These are phyloP conservation scores for Spinus olivaceus DNA, from an alignment of 2,797 vertebrate genomes.

Conservation along the genomic window DNA sequence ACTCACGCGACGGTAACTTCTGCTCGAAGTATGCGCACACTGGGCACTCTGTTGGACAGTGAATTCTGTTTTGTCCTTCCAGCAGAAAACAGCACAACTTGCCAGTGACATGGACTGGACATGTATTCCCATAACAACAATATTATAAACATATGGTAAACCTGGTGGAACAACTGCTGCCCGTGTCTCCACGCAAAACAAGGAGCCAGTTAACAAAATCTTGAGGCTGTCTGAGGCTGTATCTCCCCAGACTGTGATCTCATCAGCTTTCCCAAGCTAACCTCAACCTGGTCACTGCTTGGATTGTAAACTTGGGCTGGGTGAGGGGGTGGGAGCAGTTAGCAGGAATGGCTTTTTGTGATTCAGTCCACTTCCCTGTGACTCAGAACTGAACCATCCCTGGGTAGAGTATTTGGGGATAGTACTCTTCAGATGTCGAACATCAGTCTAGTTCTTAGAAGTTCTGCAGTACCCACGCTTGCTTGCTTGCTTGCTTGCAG, in stretches of 20 bases:
- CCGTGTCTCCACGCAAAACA: neutral
- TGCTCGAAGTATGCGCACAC: neutral
- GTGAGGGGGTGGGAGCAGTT: neutral
- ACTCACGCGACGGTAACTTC: neutral
- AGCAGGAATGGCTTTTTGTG: slow-evolving; percentile 20
- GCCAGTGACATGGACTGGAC: slow-evolving; percentile 34
- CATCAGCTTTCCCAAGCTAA: slow-evolving; percentile 57
- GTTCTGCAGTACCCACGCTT: neutral
- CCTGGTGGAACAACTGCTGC: neutral
- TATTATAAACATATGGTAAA: slow-evolving; percentile 47
- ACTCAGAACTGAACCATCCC: slow-evolving; percentile 37
- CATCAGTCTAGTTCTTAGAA: slow-evolving; percentile 1
- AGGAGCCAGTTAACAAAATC: slow-evolving; percentile 10
- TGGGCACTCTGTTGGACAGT: neutral
- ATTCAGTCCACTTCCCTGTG: slow-evolving; percentile 29
- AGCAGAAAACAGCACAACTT: slow-evolving; percentile 14
- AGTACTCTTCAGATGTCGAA: neutral
- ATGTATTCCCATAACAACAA: slow-evolving; percentile 31
- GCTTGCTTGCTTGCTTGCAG: neutral
- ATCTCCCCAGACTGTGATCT: slow-evolving; percentile 55
- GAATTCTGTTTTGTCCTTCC: slow-evolving; percentile 12
- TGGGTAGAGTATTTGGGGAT: slow-evolving; percentile 3
- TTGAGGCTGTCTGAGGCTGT: neutral
- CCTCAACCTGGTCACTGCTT: slow-evolving; percentile 44
- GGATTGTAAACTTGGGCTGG: neutral